Conservation (phyloP, 2,888 invertebrate genomes). For the Trachelus troglodyta region DNA sequence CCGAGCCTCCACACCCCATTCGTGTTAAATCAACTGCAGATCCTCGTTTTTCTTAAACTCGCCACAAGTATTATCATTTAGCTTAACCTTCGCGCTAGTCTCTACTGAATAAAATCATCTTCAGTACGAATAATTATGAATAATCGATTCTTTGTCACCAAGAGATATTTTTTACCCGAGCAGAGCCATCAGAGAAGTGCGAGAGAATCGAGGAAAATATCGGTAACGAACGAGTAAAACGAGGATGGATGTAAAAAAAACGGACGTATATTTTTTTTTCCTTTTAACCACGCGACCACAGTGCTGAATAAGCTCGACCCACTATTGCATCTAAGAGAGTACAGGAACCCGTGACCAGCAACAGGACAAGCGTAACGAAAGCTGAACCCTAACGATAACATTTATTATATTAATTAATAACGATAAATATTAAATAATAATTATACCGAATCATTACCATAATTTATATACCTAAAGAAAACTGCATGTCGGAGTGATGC, state of each 20-base stretch:
- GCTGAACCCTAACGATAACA: slow-evolving; percentile 26
- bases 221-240: background rate
- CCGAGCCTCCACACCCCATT: background rate
- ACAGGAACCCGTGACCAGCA: slow-evolving; percentile 32
- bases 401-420: slow-evolving; percentile 3
- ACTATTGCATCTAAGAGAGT: slow-evolving; percentile 13
- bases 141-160: background rate
- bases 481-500: slow-evolving; percentile 31
- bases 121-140: too few species aligned
- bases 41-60: background rate
- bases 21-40: background rate
- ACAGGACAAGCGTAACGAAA: slow-evolving; percentile 15
- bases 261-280: background rate
- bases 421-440: slow-evolving; percentile 49
- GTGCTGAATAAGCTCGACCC: background rate
- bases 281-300: background rate
- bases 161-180: background rate
- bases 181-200: background rate
- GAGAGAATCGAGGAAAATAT: background rate
- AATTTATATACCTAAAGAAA: slow-evolving; percentile 63
- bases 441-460: slow-evolving; percentile 66
- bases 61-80: background rate
- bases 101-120: too few species aligned
- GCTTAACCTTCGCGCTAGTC: background rate
- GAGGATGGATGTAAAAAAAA: background rate